These are phyloP conservation scores for Bostrychus sinensis DNA, from an alignment of 2,113 vertebrate species.

Conservation along the genomic window DNA sequence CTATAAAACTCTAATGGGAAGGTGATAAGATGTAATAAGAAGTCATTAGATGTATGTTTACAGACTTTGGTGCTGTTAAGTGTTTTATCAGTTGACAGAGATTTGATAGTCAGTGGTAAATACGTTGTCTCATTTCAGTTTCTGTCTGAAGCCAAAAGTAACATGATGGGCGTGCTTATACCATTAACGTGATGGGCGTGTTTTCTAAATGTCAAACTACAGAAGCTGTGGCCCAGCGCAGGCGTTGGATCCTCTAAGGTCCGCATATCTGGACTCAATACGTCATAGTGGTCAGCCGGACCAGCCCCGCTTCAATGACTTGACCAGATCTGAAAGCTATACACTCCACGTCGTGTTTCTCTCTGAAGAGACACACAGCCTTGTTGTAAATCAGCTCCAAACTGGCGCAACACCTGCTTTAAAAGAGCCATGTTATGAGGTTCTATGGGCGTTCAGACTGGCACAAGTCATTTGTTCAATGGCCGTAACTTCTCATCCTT, in stretches of 20 bases:
- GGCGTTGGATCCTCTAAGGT: constrained; percentile 35
- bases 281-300: constrained; percentile 40
- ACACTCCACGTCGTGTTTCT: background rate
- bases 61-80: background rate
- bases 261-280: constrained; percentile 43
- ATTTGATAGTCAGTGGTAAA: constrained; percentile 17
- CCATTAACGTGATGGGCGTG: constrained; percentile 35
- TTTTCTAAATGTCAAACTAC: constrained; percentile 55
- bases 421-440: background rate
- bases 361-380: background rate
- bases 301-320: constrained; percentile 15
- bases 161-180: constrained; percentile 39
- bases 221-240: constrained; percentile 43
- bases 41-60: background rate
- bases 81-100: constrained; percentile 12
- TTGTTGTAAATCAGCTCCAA: background rate
- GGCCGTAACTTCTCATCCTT: constrained; percentile 59
- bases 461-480: constrained; percentile 38
- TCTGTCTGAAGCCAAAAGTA: constrained; percentile 36
- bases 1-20: background rate
- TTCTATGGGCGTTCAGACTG: constrained; percentile 25
- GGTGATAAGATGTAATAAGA: background rate
- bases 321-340: constrained; percentile 15
- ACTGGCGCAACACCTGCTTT: constrained; percentile 23
- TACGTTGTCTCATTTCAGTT: constrained; percentile 28